Evolutionary conservation across 2,888 invertebrate genomes (phyloP).

Genomic region (Drosophila leonis): DNA sequence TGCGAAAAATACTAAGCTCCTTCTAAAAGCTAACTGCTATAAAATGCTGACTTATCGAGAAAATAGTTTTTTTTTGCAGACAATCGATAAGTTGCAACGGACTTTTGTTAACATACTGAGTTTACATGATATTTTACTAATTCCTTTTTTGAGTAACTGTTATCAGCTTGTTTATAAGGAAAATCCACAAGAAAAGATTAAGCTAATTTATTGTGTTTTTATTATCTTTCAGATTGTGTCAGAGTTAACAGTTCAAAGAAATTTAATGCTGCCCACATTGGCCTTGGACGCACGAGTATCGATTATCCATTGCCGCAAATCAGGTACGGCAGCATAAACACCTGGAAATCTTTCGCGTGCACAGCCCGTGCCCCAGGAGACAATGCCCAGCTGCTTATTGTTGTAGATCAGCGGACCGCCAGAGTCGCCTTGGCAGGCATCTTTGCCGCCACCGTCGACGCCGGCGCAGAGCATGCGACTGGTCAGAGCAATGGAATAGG

Average conservation of each 20-base stretch:
- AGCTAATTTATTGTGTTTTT: constrained; percentile 10
- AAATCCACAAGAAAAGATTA: constrained; percentile 6
- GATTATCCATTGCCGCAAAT: constrained; percentile 65
- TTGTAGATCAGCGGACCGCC: constrained; percentile 79
- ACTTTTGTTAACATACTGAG: background rate
- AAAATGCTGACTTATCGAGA: background rate
- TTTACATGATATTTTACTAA: background rate
- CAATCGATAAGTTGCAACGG: background rate
- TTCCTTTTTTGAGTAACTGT: background rate
- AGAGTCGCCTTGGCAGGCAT: constrained; percentile 83
- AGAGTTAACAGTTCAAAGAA: constrained; percentile 42
- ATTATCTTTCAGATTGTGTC: background rate
- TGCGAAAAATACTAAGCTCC: background rate
- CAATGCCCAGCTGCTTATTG: constrained; percentile 75
- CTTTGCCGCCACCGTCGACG: constrained; percentile 74
- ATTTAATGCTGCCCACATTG: constrained; percentile 57
- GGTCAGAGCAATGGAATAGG: constrained; percentile 67
- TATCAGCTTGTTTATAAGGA: background rate
- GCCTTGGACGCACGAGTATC: constrained; percentile 12
- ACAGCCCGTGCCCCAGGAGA: constrained; percentile 82
- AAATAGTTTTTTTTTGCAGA: background rate
- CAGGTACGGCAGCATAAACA: constrained; percentile 76
- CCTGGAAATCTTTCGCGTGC: constrained; percentile 68
- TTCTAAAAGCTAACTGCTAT: background rate
- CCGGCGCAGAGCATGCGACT: constrained; percentile 80